These are phyloP conservation scores for Myotis pilosus DNA, from an alignment of 2,797 vertebrate genomes.

Conservation along the genomic window DNA sequence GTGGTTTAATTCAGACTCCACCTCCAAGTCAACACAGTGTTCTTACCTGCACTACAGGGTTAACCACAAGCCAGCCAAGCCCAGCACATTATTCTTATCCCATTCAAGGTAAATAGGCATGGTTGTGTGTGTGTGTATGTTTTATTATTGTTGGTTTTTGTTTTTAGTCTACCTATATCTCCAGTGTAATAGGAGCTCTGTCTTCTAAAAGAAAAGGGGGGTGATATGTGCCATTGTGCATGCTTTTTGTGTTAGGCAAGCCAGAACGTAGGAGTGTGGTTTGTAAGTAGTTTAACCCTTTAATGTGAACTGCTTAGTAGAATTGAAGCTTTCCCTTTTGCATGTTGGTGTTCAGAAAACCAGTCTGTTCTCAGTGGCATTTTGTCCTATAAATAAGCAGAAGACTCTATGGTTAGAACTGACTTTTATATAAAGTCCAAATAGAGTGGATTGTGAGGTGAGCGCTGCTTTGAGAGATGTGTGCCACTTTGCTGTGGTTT, in stretches of 20 bases:
- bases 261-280: neutral
- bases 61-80: conserved; percentile 94
- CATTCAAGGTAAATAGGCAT: conserved; percentile 96
- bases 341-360: conserved; percentile 57
- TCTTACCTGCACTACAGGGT: conserved; percentile 97
- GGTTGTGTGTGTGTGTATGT: conserved; percentile 76
- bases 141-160: conserved; percentile 43
- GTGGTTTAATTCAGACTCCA: conserved; percentile 95
- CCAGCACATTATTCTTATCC: conserved; percentile 98
- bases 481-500: conserved; percentile 19
- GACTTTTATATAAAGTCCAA: neutral
- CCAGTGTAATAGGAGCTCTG: conserved; percentile 70
- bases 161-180: conserved; percentile 81
- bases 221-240: conserved; percentile 81
- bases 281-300: conserved; percentile 47
- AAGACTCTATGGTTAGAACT: neutral
- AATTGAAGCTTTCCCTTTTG: conserved; percentile 58
- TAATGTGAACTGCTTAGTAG: conserved; percentile 45
- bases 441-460: neutral
- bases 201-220: conserved; percentile 73
- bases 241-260: conserved; percentile 77
- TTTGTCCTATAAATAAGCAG: conserved; percentile 35
- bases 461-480: neutral
- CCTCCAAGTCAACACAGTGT: conserved; percentile 96
- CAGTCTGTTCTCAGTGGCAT: conserved; percentile 24